Conservation (phyloP, 2,113 vertebrate genomes). For the Oncorhynchus kisutch region DNA sequence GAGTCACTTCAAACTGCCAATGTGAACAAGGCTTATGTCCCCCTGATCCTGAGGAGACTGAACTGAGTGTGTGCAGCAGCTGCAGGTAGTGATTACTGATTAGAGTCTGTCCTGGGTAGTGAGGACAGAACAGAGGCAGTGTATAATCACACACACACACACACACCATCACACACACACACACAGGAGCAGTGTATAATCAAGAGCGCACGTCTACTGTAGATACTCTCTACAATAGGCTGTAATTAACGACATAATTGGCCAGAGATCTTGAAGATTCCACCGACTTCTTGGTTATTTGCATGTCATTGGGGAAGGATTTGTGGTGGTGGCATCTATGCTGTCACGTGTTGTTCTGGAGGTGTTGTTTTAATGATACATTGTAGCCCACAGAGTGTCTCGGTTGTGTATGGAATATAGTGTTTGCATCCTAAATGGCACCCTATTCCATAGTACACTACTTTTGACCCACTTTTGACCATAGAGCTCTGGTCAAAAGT, state of each 20-base stretch:
- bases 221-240: conserved; percentile 75
- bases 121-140: conserved; percentile 74
- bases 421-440: no score
- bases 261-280: conserved; percentile 76
- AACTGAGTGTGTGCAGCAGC: conserved; percentile 59
- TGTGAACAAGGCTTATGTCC: neutral
- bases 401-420: neutral
- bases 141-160: conserved; percentile 75
- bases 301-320: conserved; percentile 59
- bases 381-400: conserved; percentile 23
- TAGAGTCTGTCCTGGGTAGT: conserved; percentile 66
- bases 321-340: conserved; percentile 48
- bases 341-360: conserved; percentile 36
- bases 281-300: conserved; percentile 69
- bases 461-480: no score
- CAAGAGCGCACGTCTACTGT: conserved; percentile 72
- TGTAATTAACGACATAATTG: conserved; percentile 83
- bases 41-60: conserved; percentile 52
- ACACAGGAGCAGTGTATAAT: conserved; percentile 71
- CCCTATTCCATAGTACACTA: no score
- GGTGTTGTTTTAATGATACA: conserved; percentile 57
- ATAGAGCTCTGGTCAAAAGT: no score
- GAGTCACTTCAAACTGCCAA: no score
- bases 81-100: conserved; percentile 85
- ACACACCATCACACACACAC: no score